Base-by-base conservation (phyloP, 2,797 vertebrate genomes). In the Sebastes taczanowskii region DNA sequence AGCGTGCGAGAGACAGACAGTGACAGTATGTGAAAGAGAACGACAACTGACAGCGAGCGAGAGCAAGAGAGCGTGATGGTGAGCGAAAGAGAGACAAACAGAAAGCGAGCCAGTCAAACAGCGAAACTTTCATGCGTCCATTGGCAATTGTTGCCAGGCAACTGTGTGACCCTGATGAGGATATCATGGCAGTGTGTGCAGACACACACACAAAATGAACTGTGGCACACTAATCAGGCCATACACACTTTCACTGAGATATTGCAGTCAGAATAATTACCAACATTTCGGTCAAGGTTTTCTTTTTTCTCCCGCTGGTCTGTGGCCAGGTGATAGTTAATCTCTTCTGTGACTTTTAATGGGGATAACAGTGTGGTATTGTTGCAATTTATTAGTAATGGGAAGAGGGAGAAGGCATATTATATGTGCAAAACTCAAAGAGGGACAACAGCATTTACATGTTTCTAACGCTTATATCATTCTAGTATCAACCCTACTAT, bases 111-210 rank as follows among this genome's bases (percentile, higher is more conserved):
- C 3, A 38, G 30, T 7, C 4, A 34, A 70, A 74, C 11, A 74
- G 59, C 46, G n/a, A 65, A 59, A 83, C 80, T 68, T 73, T 38
- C 29, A 58, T 34, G 56, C 3, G 38, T 82, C 60, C 55, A 8
- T 6, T 71, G 71, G 63, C 27, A 25, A 71, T 58, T 75, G 91
- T 91, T 93, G 89, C 90, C 86, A 79, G 74, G 90, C 85, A 91
- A 92, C 89, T 49, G 81, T 74, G 71, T 83, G 67, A 86, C 76
- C 85, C 78, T 64, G 71, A 83, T 30, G 49, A 55, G 30, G 52
- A 61, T 71, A 71, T 61, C 56, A 52, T 73, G 56, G 20, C 30
- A 53, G n/a, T 22, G 52, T 22, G 52, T 53, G 52, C 38, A 59
- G 2, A 7, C n/a, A 16, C 13, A 38, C 13, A 38, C n/a, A 46